Evolutionary conservation across 2,888 invertebrate genomes (phyloP), one percentile per base, ranked within the genome.

Genomic region (Acanthopleura granulata): DNA sequence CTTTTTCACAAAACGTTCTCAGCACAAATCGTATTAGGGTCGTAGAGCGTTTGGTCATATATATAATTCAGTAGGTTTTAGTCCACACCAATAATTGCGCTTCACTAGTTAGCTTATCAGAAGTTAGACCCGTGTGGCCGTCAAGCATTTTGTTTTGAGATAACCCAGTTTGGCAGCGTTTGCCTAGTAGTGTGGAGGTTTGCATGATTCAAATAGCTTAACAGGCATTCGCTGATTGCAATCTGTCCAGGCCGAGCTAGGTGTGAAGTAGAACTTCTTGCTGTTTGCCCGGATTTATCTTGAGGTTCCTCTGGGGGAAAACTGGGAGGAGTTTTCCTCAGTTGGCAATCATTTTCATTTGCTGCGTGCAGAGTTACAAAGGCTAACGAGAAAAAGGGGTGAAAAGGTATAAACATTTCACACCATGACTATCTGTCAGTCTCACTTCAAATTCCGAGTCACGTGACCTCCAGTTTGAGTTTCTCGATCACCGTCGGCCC

Each of bases 281-380:
- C 3, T 57, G 57, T 57, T 57, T 57, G 57, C 57, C 22, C 57
- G 22, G n/a, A n/a, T 57, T 57, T n/a, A 57, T 57, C 57, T 18
- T 22, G n/a, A 18, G 22, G 57, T 57, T 57, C 22, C 22, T 4
- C 22, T 57, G 57, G n/a, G n/a, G 57, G 18, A n/a, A n/a, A 57
- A 57, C 40, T 40, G 40, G 57, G 57, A 57, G 57, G 57, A 22
- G 22, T n/a, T 22, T 57, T 57, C 3, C 18, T n/a, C n/a, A 57
- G 22, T n/a, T 57, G 57, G 57, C 57, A 57, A 57, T 57, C 57
- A 57, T 57, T 57, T 57, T 57, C n/a, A 57, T 57, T 57, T 57
- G 57, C 57, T 57, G 12, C 57, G 22, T 22, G 57, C 18, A 57
- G 57, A 9, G 57, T 57, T 12, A 57, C 57, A 18, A 18, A 22